Base-by-base conservation (phyloP, 2,113 vertebrate species). In the Parus major region DNA sequence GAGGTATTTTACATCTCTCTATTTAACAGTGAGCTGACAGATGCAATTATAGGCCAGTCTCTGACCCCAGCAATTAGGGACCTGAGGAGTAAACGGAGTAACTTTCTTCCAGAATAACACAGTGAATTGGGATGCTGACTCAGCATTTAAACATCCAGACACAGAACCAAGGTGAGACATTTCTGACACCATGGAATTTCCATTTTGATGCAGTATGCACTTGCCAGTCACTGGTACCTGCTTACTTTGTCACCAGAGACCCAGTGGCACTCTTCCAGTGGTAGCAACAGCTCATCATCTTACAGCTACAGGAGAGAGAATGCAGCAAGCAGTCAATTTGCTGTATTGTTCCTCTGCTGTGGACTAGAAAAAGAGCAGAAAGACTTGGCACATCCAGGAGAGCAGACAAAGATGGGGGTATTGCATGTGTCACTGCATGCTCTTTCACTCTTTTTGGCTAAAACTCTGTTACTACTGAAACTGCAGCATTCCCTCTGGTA, bases 11-110 rank as follows among this genome's bases (percentile, higher is more conserved):
- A 95, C 92, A 83, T 82, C 61, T 88, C 82, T 92, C 63, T 81
- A 91, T 87, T 97, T 97, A 97, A 91, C 52, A 86, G 31, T 57
- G 71, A 96, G 78, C 93, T 95, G 95, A 96, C 93, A 97, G 90
- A 70, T 78, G 78, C 92, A 92, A 94, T 97, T 96, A 97, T 4
- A 91, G 80, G 69, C 73, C 92, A 72, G 57, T 82, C 56, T 78
- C 81, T 66, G 82, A 83, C 81, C 85, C 31, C 33, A 76, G 64
- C 39, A 88, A 87, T 86, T 56, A 92, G 82, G 52, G 95, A 94
- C 27, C 46, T 24, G 41, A 83, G 63, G 50, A 87, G 47, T 71
- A 96, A 96, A 82, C 4, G 35, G 61, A 93, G n/a, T 35, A 86
- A 75, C 88, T 90, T 81, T 25, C 66, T 72, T 72, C 35, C 78